phyloP scores from a whole-genome alignment of 2,113 vertebrate genomes.

The Lonchura striata region DNA sequence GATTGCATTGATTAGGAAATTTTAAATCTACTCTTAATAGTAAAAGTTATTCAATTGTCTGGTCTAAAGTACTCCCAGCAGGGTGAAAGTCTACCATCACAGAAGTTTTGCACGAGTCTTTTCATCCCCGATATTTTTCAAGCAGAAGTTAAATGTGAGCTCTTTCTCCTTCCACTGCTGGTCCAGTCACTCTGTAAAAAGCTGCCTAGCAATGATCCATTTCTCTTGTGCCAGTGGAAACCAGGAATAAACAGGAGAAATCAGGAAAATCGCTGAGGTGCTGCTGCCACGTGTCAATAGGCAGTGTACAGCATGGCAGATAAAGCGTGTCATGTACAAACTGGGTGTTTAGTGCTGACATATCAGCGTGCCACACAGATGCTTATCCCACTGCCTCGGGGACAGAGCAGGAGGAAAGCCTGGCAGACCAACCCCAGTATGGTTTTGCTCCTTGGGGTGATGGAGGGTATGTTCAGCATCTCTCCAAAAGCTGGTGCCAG shows the following conservation, averaged over 20 bases:
- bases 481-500: not conserved
- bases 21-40: conserved; percentile 2
- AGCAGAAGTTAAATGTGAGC: not conserved
- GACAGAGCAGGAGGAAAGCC: not conserved
- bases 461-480: not conserved
- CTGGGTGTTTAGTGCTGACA: conserved; percentile 26
- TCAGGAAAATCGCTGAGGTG: conserved; percentile 23
- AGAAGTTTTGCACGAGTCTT: not conserved
- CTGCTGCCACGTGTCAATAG: conserved; percentile 10
- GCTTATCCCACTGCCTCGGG: conserved; percentile 8
- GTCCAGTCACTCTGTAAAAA: not conserved
- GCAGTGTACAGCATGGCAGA: not conserved
- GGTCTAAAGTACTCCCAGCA: not conserved
- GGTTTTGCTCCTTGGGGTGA: not conserved
- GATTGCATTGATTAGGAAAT: conserved; percentile 2
- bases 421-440: not conserved
- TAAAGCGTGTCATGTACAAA: not conserved
- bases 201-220: not conserved
- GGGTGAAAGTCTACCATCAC: not conserved
- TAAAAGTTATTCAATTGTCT: not conserved
- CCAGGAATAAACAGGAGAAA: conserved; percentile 40
- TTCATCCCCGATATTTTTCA: not conserved
- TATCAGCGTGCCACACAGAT: not conserved
- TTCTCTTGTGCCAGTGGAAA: not conserved
- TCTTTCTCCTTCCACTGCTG: not conserved